Evolutionary conservation across 2,888 invertebrate species (phyloP).

Genomic region (Adelphocoris suturalis): DNA sequence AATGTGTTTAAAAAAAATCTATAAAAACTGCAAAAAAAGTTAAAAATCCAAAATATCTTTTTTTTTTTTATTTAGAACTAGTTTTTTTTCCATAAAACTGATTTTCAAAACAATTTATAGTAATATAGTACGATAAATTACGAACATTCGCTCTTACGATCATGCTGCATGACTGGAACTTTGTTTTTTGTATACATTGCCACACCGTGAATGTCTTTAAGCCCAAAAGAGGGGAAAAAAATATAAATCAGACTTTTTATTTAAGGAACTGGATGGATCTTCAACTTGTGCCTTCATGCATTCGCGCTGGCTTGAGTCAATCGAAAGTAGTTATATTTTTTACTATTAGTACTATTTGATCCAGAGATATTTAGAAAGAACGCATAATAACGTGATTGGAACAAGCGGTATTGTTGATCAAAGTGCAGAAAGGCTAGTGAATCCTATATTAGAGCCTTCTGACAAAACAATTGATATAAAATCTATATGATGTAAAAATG

Average conservation of each 20-base stretch:
- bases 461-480: slow-evolving; percentile 33
- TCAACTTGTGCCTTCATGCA: slow-evolving; percentile 63
- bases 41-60: no score
- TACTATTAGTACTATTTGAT: not conserved
- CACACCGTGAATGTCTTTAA: not conserved
- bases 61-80: no score
- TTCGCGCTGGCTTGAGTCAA: slow-evolving; percentile 63
- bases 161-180: no score
- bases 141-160: no score
- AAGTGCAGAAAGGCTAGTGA: slow-evolving; percentile 66
- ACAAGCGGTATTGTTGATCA: slow-evolving; percentile 3
- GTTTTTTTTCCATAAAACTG: no score
- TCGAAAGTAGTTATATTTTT: slow-evolving; percentile 58
- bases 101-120: no score
- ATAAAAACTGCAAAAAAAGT: no score
- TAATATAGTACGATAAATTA: no score
- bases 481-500: not conserved
- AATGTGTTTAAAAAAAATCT: no score
- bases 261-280: slow-evolving; percentile 62
- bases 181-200: not conserved
- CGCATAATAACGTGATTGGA: not conserved
- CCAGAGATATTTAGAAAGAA: not conserved
- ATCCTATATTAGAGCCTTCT: slow-evolving; percentile 51
- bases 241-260: not conserved
- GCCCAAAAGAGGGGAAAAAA: not conserved